Percentiles rank a stretch among this genome's conserved stretches.
Evolutionary conservation across 2,888 invertebrate genomes (phyloP).

Genomic region (Erpobdella octoculata): DNA sequence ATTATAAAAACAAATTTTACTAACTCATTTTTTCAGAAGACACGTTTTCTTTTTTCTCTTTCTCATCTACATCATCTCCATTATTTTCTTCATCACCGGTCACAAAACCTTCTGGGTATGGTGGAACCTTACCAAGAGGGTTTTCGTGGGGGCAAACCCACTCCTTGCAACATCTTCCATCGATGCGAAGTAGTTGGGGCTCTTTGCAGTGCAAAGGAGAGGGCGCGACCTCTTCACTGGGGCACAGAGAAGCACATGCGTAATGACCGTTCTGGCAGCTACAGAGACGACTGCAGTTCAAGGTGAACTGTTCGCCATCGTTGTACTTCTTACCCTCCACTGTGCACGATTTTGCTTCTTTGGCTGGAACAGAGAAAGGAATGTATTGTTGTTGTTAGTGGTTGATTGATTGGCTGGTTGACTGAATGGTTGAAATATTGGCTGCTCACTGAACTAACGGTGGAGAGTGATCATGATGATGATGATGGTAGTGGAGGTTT

Average conservation of each 20-base stretch:
- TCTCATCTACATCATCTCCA: background rate
- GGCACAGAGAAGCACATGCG: conserved; percentile 65
- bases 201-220: conserved; percentile 59
- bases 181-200: conserved; percentile 62
- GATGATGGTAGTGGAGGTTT: too few relatives aligned
- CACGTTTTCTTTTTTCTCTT: background rate
- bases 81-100: background rate
- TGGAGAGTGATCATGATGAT: background rate
- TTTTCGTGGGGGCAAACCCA: conserved; percentile 59
- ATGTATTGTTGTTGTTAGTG: too few relatives aligned
- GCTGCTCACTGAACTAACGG: background rate
- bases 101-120: background rate
- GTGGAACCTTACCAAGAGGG: background rate
- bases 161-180: conserved; percentile 65
- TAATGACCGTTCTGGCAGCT: conserved; percentile 66
- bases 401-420: too few relatives aligned
- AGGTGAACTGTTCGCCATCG: conserved; percentile 59
- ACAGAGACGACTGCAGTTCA: conserved; percentile 59
- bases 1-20: background rate
- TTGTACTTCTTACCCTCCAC: conserved; percentile 58
- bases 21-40: background rate
- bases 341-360: conserved; percentile 47
- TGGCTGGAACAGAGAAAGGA: background rate
- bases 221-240: conserved; percentile 65
- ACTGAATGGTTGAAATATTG: too few relatives aligned